Evolutionary conservation across 2,797 vertebrate genomes (phyloP).

Genomic region (Alectoris magna): DNA sequence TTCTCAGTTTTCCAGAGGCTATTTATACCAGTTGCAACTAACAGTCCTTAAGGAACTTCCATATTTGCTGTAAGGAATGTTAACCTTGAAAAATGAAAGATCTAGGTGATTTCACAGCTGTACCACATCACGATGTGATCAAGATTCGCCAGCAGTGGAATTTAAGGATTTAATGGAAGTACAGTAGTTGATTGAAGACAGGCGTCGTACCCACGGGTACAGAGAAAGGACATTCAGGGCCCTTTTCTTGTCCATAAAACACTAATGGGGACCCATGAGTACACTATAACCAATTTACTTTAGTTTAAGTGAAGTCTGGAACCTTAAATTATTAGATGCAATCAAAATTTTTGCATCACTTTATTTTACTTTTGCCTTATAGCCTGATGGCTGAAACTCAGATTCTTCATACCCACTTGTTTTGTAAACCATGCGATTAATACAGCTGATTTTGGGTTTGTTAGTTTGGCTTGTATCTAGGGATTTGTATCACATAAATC

Average conservation of each 20-base stretch:
- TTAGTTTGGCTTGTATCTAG: neutral
- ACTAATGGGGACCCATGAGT: slow-evolving; percentile 35
- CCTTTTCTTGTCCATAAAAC: slow-evolving; percentile 45
- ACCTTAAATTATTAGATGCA: slow-evolving; percentile 49
- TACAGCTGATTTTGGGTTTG: neutral
- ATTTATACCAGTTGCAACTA: neutral
- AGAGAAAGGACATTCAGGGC: neutral
- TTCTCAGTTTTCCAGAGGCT: neutral
- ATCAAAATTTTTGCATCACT: slow-evolving; percentile 1
- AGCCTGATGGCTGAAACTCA: neutral
- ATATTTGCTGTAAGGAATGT: neutral
- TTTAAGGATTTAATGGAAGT: slow-evolving; percentile 65
- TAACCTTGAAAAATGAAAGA: slow-evolving; percentile 55
- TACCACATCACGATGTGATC: slow-evolving; percentile 21
- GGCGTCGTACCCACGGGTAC: neutral
- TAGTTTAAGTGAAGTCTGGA: slow-evolving; percentile 62
- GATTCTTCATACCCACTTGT: neutral
- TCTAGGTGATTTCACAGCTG: slow-evolving; percentile 17
- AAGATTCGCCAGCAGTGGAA: slow-evolving; percentile 50
- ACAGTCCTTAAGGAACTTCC: slow-evolving; percentile 10
- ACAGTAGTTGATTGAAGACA: slow-evolving; percentile 64
- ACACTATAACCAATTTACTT: slow-evolving; percentile 52
- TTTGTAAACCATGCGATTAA: neutral
- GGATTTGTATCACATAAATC: neutral
- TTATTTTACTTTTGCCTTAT: neutral